Percentiles rank a stretch among this genome's conserved stretches.
These are phyloP conservation scores for Drosophila repleta DNA, from an alignment of 1,140 invertebrate species.

Conservation along the genomic window DNA sequence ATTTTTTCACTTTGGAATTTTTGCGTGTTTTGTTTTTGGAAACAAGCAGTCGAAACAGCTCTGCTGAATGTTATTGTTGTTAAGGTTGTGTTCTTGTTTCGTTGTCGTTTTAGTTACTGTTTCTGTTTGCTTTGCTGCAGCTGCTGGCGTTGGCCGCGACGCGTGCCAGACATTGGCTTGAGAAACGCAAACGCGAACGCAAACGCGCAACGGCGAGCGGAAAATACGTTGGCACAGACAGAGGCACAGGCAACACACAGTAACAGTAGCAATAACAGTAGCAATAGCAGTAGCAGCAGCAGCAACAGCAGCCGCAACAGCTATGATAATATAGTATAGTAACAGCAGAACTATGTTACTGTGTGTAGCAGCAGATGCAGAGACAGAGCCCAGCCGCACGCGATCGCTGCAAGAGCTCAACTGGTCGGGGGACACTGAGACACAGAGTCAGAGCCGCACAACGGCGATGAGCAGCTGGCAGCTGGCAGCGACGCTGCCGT, in stretches of 20 bases:
- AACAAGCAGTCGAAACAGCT: constrained; percentile 33
- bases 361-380: constrained; percentile 8
- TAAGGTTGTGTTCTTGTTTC: constrained; percentile 22
- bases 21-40: constrained; percentile 15
- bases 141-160: constrained; percentile 33
- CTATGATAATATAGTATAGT: constrained; percentile 27
- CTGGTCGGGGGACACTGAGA: constrained; percentile 64
- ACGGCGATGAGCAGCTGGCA: constrained; percentile 44
- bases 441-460: constrained; percentile 39
- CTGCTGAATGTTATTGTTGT: constrained; percentile 36
- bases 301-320: not conserved
- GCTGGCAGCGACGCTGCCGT: constrained; percentile 23
- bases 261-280: not conserved
- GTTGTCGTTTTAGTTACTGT: constrained; percentile 18
- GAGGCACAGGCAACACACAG: constrained; percentile 20
- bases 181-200: constrained; percentile 9
- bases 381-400: constrained; percentile 74
- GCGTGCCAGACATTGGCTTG: constrained; percentile 43
- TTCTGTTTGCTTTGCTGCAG: constrained; percentile 24
- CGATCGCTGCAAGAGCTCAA: constrained; percentile 81
- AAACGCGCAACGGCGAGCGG: constrained; percentile 19
- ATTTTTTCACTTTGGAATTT: constrained; percentile 27
- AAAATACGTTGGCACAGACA: constrained; percentile 9
- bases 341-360: constrained; percentile 3
- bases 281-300: constrained; percentile 11